Evolutionary conservation across 92 coral and sea anemone species (phyloP), one percentile per base, ranked within the genome.

Genomic region (Palythoa caribaeorum): DNA sequence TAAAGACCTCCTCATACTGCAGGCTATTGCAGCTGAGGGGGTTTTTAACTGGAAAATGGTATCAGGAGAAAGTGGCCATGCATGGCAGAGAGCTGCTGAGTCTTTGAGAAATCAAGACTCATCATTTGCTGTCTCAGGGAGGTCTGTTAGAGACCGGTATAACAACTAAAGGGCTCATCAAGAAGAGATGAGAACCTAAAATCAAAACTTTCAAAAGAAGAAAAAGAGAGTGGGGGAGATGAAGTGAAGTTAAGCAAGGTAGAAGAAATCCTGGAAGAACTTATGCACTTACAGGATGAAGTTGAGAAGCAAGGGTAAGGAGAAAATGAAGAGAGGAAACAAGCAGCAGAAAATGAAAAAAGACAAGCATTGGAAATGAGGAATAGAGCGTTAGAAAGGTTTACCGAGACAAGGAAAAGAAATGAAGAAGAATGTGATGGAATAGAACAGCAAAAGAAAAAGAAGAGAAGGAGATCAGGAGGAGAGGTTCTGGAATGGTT

Each of bases 171-270:
- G 28, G 28, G 28, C 28, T 28, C 28, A 28, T 28, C 28, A 28
- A 28, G 28, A 28, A 57, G 85, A 63, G 51, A 90, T 51, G 88
- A 80, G 80, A 91, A 84, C 76, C 78, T 71, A 66, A 86, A 79
- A 55, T 85, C 88, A 7, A 90, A 84, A 84, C 72, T 89, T 54
- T 79, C 83, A 62, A 68, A 68, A 78, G 90, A 93, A 79, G 90
- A 88, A 68, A 84, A 68, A 57, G 88, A 91, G 52, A 90, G 92
- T 87, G 95, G 95, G 57, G 95, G 91, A 59, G 92, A 90, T 14
- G 95, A 89, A 50, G 72, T 71, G 51, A 86, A 86, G 65, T 65
- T 76, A 84, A 90, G 86, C 2, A 93, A 85, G 39, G 83, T 72
- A 8, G 93, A 91, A 79, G 60, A 54, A 21, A 13, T 93, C 40